A percentile compares a stretch with the other conserved stretches of the same genome.
Conservation (phyloP, 2,113 vertebrate genomes). For the Dissostichus mawsoni region DNA sequence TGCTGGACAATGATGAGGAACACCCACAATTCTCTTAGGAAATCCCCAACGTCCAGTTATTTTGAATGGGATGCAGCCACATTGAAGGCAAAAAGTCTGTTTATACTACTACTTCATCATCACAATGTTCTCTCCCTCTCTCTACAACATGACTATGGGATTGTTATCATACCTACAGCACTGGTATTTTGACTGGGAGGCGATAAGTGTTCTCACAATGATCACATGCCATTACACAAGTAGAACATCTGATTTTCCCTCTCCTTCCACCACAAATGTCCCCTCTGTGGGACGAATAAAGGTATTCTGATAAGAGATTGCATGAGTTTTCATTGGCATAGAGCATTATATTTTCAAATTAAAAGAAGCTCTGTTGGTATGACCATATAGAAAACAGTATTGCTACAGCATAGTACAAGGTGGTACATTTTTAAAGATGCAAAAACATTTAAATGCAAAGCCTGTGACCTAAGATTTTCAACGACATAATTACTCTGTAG, state of each 20-base stretch:
- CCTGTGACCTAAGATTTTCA: too few relatives aligned
- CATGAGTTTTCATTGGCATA: too few relatives aligned
- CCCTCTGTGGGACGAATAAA: too few relatives aligned
- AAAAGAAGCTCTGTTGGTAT: too few relatives aligned
- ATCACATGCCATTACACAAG: constrained; percentile 10
- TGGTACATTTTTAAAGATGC: too few relatives aligned
- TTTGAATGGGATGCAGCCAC: not conserved
- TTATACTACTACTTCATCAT: not conserved
- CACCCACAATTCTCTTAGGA: constrained; percentile 16
- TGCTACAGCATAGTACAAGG: too few relatives aligned
- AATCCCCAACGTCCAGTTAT: not conserved
- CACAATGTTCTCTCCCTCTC: not conserved
- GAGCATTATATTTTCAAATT: too few relatives aligned
- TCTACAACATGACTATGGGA: not conserved
- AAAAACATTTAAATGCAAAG: too few relatives aligned
- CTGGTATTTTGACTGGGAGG: not conserved
- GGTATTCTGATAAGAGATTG: constrained; percentile 2
- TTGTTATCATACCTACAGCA: not conserved
- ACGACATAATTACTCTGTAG: too few relatives aligned
- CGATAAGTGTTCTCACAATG: not conserved
- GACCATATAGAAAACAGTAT: too few relatives aligned
- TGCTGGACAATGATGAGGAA: constrained; percentile 31
- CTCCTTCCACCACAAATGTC: not conserved
- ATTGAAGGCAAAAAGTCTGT: not conserved
- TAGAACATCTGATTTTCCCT: constrained; percentile 37